Conservation (phyloP, 2,888 invertebrate genomes). For the Amaurobius ferox region DNA sequence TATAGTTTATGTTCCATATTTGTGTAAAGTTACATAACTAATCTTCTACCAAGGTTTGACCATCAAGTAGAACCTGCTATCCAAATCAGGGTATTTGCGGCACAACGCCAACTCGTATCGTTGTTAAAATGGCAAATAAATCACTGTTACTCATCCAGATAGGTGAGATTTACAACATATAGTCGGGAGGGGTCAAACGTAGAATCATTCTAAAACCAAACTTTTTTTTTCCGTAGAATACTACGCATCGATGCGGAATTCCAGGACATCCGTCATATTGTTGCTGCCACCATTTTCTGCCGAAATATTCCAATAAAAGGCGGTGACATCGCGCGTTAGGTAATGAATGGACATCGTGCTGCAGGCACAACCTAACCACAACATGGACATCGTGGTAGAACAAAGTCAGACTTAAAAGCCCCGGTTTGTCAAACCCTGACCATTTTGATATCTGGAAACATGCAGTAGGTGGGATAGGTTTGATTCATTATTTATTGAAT, state of each 20-base stretch:
- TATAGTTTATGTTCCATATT: background rate
- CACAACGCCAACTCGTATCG: background rate
- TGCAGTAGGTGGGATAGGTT: conserved; percentile 3
- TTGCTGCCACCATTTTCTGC: conserved; percentile 28
- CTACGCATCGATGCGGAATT: conserved; percentile 55
- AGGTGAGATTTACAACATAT: conserved; percentile 56
- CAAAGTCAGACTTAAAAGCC: conserved; percentile 53
- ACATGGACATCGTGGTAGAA: conserved; percentile 29
- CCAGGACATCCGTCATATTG: conserved; percentile 71
- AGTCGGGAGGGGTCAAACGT: conserved; percentile 56
- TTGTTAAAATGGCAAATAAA: background rate
- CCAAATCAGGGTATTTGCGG: background rate
- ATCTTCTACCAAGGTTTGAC: background rate
- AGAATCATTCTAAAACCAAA: conserved; percentile 26
- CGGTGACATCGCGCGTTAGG: conserved; percentile 65
- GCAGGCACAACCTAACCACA: conserved; percentile 13
- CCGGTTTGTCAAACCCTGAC: conserved; percentile 15
- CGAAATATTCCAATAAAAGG: conserved; percentile 37
- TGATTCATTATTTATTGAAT: conserved; percentile 4
- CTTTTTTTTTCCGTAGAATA: conserved; percentile 27
- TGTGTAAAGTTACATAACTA: background rate
- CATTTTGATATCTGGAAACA: background rate
- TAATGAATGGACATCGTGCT: conserved; percentile 61
- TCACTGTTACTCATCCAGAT: conserved; percentile 20
- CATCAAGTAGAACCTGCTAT: background rate